These are phyloP conservation scores for Andrena marginata DNA, from an alignment of 2,888 invertebrate species.

Conservation along the genomic window DNA sequence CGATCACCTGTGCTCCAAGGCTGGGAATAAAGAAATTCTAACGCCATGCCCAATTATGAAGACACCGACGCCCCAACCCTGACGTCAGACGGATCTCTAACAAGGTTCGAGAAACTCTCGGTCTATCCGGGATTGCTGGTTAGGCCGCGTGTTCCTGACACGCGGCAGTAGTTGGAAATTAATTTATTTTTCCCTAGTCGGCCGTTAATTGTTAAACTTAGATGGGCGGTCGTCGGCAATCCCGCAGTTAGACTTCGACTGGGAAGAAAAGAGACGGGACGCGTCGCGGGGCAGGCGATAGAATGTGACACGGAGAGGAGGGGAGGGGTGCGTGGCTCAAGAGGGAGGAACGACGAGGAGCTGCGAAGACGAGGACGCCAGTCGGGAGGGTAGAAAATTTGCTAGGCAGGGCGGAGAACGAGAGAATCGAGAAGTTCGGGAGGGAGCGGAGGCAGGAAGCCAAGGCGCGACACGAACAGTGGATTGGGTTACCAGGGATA, in stretches of 20 bases:
- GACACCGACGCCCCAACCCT: background rate
- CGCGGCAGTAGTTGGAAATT: conserved; percentile 76
- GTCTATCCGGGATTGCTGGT: conserved; percentile 43
- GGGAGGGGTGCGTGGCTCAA: conserved; percentile 16
- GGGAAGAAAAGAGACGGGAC: conserved; percentile 47
- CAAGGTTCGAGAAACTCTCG: background rate
- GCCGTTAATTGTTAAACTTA: conserved; percentile 85
- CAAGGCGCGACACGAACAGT: conserved; percentile 70
- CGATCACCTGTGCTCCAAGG: too few relatives aligned
- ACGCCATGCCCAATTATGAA: background rate
- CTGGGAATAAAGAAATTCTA: background rate
- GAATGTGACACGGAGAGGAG: conserved; percentile 19
- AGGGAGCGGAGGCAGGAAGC: conserved; percentile 72
- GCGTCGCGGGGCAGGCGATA: conserved; percentile 14
- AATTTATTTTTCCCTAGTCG: conserved; percentile 82
- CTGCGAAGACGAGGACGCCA: conserved; percentile 19
- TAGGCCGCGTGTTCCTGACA: conserved; percentile 79
- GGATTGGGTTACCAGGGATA: conserved; percentile 82
- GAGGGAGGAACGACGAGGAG: conserved; percentile 28
- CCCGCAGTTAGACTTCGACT: conserved; percentile 73
- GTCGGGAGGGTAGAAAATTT: conserved; percentile 54
- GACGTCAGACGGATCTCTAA: background rate
- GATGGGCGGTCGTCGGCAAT: conserved; percentile 82
- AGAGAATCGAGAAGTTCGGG: conserved; percentile 64
- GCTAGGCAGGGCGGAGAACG: conserved; percentile 42